Evolutionary conservation across 1,140 invertebrate genomes (phyloP).

Genomic region (Solenopsis invicta): DNA sequence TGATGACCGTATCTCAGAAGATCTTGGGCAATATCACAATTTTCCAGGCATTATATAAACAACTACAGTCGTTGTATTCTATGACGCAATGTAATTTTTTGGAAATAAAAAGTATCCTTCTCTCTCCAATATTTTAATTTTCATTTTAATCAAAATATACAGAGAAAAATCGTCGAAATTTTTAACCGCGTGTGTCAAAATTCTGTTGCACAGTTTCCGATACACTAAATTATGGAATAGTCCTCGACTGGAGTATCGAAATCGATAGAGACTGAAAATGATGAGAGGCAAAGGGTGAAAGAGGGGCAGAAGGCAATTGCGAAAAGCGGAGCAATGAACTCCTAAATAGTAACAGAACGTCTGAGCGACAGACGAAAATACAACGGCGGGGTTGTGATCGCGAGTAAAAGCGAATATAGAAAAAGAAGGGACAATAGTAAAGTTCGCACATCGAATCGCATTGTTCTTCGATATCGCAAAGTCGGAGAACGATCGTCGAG

Average conservation of each 20-base stretch:
- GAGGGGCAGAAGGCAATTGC: not conserved
- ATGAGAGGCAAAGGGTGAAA: not conserved
- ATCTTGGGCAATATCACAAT: not conserved
- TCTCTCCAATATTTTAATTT: not conserved
- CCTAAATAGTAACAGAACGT: conserved; percentile 16
- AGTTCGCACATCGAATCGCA: conserved; percentile 40
- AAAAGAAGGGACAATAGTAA: conserved; percentile 53
- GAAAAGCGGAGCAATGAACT: not conserved
- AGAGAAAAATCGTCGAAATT: not conserved
- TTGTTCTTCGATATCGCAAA: conserved; percentile 37
- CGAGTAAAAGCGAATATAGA: conserved; percentile 5
- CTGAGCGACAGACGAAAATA: conserved; percentile 16
- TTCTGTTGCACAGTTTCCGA: not conserved
- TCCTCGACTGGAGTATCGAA: not conserved
- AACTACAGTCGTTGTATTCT: not conserved
- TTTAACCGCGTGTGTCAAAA: not conserved
- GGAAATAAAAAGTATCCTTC: not conserved
- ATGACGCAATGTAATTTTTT: not conserved
- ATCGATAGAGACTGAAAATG: not conserved
- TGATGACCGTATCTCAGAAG: not conserved
- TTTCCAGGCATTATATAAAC: not conserved
- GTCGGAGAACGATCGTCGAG: conserved; percentile 28
- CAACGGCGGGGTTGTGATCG: not conserved
- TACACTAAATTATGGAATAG: not conserved
- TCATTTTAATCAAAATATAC: conserved; percentile 16